Evolutionary conservation across 2,888 invertebrate species (phyloP), one percentile per base, ranked within the genome.

Genomic region (Pristionchus mayeri): DNA sequence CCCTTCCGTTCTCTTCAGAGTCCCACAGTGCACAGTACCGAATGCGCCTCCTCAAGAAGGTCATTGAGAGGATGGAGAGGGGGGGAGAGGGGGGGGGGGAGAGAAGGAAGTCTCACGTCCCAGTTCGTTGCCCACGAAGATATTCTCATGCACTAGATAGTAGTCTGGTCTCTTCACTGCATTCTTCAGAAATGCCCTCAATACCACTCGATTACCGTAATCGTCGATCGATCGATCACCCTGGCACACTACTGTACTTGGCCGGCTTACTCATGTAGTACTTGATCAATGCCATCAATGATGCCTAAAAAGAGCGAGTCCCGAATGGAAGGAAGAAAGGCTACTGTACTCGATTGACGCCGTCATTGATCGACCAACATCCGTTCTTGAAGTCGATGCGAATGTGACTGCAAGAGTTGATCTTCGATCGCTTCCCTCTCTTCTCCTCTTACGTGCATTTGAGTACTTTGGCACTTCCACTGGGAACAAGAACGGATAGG

Each of bases 81-180:
- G n/a, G n/a, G n/a, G n/a, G n/a, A n/a, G n/a, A n/a, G n/a, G n/a
- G n/a, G n/a, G n/a, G n/a, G n/a, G n/a, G n/a, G n/a, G n/a, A 30
- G n/a, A 11, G 34, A 11, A 24, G 13, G 9, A 27, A 30, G 21
- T 4, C 54, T 7, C 21, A 82, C 81, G 24, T 82, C 81, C 81
- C 9, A 82, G 13, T 63, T 82, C 63, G 3, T 63, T 82, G 44
- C 81, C 81, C 0, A 82, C 52, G 9, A 30, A 30, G 27, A 82
- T 82, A 30, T 82, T 63, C 44, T 82, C 63, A 40, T 82, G 81
- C 9, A 63, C 30, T 3, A 82, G 48, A 57, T 48, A 82, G n/a
- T 63, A 63, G 21, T 82, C 80, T 11, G 80, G 80, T 27, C 80
- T 50, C 24, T 11, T 37, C 37, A 57, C 54, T 21, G 54, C n/a